Evolutionary conservation across 2,797 vertebrate species (phyloP).

Genomic region (Hoplostethus atlanticus): DNA sequence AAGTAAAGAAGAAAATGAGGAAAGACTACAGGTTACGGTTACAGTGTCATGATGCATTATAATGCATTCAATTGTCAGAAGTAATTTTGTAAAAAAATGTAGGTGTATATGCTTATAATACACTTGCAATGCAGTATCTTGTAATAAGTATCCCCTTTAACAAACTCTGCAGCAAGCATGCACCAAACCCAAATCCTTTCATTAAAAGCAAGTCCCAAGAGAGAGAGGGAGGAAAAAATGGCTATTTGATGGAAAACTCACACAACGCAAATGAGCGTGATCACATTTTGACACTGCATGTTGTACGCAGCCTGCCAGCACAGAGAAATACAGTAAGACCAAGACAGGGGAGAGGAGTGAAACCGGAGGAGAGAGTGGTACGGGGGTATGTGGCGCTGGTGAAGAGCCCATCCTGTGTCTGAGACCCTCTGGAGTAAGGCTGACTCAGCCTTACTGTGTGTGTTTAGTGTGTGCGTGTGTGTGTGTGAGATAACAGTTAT

Average conservation of each 20-base stretch:
- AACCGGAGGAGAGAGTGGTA: conserved; percentile 41
- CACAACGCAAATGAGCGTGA: conserved; percentile 2
- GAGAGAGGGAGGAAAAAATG: conserved; percentile 6
- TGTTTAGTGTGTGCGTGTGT: conserved; percentile 26
- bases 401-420: conserved; percentile 44
- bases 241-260: conserved; percentile 31
- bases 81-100: too few relatives aligned
- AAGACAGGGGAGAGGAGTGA: conserved; percentile 36
- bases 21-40: background rate
- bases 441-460: conserved; percentile 69
- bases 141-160: too few relatives aligned
- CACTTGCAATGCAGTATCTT: too few relatives aligned
- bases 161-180: too few relatives aligned
- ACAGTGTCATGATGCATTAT: too few relatives aligned
- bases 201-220: background rate
- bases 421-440: conserved; percentile 63
- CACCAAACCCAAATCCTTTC: too few relatives aligned
- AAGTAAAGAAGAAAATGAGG: too few relatives aligned
- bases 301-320: conserved; percentile 12
- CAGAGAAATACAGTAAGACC: background rate
- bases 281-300: conserved; percentile 7
- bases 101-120: too few relatives aligned
- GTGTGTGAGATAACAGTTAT: conserved; percentile 62
- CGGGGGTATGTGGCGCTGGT: conserved; percentile 20
- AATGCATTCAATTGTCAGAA: too few relatives aligned